phyloP scores from a whole-genome alignment of 2,888 invertebrate species.

The Osedax frankpressi region DNA sequence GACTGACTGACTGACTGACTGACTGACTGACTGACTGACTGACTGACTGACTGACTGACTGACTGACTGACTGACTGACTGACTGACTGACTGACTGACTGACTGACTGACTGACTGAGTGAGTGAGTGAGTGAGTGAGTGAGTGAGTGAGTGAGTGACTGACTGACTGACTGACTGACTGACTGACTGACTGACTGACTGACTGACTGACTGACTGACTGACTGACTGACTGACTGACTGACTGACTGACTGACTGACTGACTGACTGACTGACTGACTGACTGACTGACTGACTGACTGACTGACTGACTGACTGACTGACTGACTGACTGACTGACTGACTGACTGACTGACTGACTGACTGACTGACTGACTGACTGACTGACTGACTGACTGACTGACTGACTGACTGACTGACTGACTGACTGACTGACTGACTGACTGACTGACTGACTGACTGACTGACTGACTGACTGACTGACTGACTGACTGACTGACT shows the following conservation, averaged over 20 bases:
- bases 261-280: not conserved
- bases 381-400: too few relatives aligned
- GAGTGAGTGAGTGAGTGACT: slow-evolving; percentile 23
- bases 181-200: slow-evolving; percentile 8
- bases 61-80: slow-evolving; percentile 14
- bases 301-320: too few relatives aligned
- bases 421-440: too few relatives aligned
- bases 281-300: too few relatives aligned
- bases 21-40: slow-evolving; percentile 17
- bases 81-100: slow-evolving; percentile 20
- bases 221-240: not conserved
- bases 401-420: too few relatives aligned
- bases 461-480: too few relatives aligned
- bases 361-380: too few relatives aligned
- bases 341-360: too few relatives aligned
- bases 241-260: not conserved
- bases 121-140: slow-evolving; percentile 21
- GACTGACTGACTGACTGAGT: slow-evolving; percentile 19
- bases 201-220: too few relatives aligned
- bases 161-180: slow-evolving; percentile 21
- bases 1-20: slow-evolving; percentile 12
- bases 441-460: too few relatives aligned
- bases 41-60: slow-evolving; percentile 13
- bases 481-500: too few relatives aligned
- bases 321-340: too few relatives aligned